Percentiles rank a stretch among this genome's conserved stretches.
Evolutionary conservation across 2,113 vertebrate genomes (phyloP).

Genomic region (Aix galericulata): DNA sequence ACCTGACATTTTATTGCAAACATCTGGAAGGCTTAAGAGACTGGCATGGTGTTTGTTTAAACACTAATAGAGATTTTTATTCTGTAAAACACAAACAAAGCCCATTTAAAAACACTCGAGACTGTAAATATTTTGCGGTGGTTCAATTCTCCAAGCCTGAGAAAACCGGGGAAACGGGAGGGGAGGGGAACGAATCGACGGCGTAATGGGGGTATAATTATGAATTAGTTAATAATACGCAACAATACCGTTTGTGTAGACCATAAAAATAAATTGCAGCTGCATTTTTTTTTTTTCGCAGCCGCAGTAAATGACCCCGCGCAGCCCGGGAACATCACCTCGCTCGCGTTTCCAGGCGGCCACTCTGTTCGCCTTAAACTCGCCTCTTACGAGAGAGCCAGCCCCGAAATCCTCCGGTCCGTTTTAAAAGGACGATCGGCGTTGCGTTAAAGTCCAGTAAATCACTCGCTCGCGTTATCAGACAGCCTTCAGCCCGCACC

Average conservation of each 20-base stretch:
- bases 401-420: background rate
- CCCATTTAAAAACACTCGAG: slow-evolving; percentile 71
- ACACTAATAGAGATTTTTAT: slow-evolving; percentile 77
- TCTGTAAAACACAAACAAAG: slow-evolving; percentile 77
- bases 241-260: slow-evolving; percentile 47
- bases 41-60: slow-evolving; percentile 79
- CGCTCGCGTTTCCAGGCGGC: background rate
- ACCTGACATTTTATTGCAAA: slow-evolving; percentile 85
- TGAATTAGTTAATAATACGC: slow-evolving; percentile 43
- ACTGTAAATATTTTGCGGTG: slow-evolving; percentile 51
- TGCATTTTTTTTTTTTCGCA: background rate
- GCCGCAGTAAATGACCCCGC: slow-evolving; percentile 10
- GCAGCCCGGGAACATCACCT: slow-evolving; percentile 35
- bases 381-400: background rate
- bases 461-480: background rate
- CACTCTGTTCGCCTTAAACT: background rate
- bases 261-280: slow-evolving; percentile 58
- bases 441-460: background rate
- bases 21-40: slow-evolving; percentile 80
- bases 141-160: slow-evolving; percentile 47
- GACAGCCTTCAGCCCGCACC: background rate
- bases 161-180: background rate
- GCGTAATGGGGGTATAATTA: slow-evolving; percentile 43
- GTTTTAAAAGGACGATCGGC: background rate
- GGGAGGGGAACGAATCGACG: background rate